Evolutionary conservation across 2,797 vertebrate species (phyloP).

Genomic region (Tenualosa ilisha): DNA sequence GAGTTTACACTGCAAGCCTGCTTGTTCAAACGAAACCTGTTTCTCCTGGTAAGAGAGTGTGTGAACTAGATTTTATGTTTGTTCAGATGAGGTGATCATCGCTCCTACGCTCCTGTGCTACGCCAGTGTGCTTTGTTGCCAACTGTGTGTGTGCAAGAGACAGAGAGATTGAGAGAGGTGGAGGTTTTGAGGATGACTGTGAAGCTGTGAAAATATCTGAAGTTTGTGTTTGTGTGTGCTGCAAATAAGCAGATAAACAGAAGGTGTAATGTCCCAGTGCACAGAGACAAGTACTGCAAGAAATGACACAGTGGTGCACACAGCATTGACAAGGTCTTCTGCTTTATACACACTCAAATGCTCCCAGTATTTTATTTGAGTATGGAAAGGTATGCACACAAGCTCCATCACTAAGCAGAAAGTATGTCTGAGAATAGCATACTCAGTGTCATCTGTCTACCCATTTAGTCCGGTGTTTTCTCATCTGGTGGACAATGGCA

Average conservation of each 20-base stretch:
- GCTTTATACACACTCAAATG: too few species aligned
- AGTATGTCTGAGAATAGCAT: too few species aligned
- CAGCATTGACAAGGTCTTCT: neutral
- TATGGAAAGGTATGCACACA: too few species aligned
- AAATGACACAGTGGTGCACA: neutral
- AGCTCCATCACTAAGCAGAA: too few species aligned
- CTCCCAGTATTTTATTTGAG: too few species aligned
- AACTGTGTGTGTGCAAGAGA: neutral
- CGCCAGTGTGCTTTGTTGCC: neutral
- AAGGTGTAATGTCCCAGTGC: neutral
- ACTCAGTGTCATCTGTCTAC: too few species aligned
- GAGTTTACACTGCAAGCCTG: neutral
- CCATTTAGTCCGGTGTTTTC: too few species aligned
- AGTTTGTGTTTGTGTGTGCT: neutral
- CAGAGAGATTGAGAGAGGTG: neutral
- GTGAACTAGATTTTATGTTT: constrained; percentile 7
- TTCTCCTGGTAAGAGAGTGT: neutral
- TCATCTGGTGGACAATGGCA: too few species aligned
- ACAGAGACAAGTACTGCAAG: neutral
- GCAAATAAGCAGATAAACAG: neutral
- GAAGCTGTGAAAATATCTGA: neutral
- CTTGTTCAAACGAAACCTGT: neutral
- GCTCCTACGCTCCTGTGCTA: neutral
- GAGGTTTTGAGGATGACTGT: neutral
- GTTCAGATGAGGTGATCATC: neutral